These are phyloP conservation scores for Lophotriccus pileatus DNA, from an alignment of 2,797 vertebrate species.

Conservation along the genomic window DNA sequence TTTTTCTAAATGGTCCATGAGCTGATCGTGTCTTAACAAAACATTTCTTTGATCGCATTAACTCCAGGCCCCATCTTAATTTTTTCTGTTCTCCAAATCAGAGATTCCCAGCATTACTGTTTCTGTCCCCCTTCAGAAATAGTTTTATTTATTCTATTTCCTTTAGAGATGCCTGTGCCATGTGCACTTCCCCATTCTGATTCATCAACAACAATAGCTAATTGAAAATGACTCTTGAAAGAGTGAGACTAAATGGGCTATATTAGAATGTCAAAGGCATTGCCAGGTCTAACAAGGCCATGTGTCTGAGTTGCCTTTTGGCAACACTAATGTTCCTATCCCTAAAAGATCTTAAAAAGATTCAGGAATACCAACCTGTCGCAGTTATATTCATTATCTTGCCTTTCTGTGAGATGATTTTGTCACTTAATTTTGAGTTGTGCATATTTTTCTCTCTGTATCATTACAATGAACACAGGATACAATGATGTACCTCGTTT, in stretches of 20 bases:
- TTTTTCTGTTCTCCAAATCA: neutral
- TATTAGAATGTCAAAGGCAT: neutral
- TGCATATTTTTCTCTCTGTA: neutral
- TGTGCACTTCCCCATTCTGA: neutral
- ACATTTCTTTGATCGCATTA: neutral
- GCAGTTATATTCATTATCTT: neutral
- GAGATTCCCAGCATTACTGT: neutral
- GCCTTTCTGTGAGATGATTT: neutral
- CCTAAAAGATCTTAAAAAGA: neutral
- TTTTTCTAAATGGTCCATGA: neutral
- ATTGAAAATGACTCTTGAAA: neutral
- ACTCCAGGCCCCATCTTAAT: accelerated
- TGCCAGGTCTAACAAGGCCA: neutral
- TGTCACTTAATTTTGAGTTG: neutral
- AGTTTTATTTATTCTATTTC: neutral
- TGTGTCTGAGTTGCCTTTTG: neutral
- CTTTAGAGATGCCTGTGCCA: neutral
- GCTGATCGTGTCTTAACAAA: neutral
- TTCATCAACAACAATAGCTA: neutral
- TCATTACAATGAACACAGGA: neutral
- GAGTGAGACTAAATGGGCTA: neutral
- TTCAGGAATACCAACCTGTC: neutral
- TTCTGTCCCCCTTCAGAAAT: neutral
- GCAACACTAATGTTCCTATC: neutral
- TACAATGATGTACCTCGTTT: neutral